Evolutionary conservation across 2,113 vertebrate species (phyloP).

Genomic region (Sander vitreus): DNA sequence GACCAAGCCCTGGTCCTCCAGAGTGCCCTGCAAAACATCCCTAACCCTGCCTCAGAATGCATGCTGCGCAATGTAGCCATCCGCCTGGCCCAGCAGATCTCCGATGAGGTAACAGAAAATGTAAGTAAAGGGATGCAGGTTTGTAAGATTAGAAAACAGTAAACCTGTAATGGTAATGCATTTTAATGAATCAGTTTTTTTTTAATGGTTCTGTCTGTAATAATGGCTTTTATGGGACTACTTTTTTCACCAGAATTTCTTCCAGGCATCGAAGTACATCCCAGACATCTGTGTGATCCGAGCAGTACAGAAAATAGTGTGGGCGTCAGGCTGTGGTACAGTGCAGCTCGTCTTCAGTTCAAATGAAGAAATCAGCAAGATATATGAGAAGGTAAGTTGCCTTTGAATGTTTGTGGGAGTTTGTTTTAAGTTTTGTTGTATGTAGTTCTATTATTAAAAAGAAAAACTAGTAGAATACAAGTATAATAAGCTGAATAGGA

Average conservation of each 20-base stretch:
- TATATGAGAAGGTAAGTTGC: constrained; percentile 94
- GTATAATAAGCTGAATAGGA: background rate
- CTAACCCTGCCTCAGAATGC: constrained; percentile 98
- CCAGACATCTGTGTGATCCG: constrained; percentile 98
- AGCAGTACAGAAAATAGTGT: constrained; percentile 98
- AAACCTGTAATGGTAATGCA: background rate
- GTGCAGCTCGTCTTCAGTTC: constrained; percentile 97
- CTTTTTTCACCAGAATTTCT: constrained; percentile 78
- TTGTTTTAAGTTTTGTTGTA: background rate
- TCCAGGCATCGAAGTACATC: constrained; percentile 97
- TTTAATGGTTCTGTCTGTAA: background rate
- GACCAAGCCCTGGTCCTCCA: constrained; percentile 99
- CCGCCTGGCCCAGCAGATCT: constrained; percentile 98
- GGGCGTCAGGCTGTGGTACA: constrained; percentile 97
- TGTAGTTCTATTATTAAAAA: background rate
- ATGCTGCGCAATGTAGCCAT: constrained; percentile 99
- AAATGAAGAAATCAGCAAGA: constrained; percentile 98
- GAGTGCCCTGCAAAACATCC: constrained; percentile 98
- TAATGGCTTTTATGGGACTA: constrained; percentile 53
- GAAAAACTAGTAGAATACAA: too few relatives aligned
- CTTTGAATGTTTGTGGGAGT: background rate
- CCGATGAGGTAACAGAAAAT: constrained; percentile 91
- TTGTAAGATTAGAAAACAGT: background rate
- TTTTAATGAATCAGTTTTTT: background rate
- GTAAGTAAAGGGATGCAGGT: constrained; percentile 4